phyloP scores from a whole-genome alignment of 2,113 vertebrate genomes.

The Morone chrysops region DNA sequence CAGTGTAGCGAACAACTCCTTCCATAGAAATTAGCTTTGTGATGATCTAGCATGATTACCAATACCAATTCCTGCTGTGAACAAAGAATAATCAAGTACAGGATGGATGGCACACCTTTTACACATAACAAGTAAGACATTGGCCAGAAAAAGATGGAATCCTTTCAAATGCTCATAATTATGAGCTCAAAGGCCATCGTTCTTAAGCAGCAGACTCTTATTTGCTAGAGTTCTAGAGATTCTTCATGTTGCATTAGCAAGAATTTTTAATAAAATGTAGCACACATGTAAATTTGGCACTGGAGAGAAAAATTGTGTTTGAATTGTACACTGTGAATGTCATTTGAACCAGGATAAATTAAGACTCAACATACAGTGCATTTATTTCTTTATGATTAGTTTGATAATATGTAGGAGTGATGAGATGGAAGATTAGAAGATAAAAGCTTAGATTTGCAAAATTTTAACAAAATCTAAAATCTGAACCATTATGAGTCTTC shows the following conservation, averaged over 20 bases:
- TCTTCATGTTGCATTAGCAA: constrained; percentile 5
- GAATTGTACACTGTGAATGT: background rate
- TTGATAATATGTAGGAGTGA: background rate
- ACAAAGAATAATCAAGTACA: constrained; percentile 48
- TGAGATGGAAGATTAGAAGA: background rate
- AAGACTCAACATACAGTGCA: background rate
- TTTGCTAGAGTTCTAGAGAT: background rate
- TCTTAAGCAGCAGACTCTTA: background rate
- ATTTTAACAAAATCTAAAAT: background rate
- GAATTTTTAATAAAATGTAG: background rate
- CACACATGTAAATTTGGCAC: background rate
- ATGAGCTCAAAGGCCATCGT: constrained; percentile 5
- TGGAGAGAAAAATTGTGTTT: background rate
- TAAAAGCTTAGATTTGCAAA: background rate
- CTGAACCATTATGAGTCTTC: background rate
- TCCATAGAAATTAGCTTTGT: constrained; percentile 43
- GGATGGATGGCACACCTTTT: constrained; percentile 26
- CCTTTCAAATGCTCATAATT: constrained; percentile 19
- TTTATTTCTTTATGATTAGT: background rate
- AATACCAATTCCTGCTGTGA: constrained; percentile 42
- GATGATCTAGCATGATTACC: constrained; percentile 49
- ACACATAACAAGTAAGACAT: constrained; percentile 8
- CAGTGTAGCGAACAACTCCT: constrained; percentile 1
- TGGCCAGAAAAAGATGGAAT: background rate
- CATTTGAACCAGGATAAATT: background rate